phyloP scores from a whole-genome alignment of 2,797 vertebrate species.

The Myotis daubentonii region DNA sequence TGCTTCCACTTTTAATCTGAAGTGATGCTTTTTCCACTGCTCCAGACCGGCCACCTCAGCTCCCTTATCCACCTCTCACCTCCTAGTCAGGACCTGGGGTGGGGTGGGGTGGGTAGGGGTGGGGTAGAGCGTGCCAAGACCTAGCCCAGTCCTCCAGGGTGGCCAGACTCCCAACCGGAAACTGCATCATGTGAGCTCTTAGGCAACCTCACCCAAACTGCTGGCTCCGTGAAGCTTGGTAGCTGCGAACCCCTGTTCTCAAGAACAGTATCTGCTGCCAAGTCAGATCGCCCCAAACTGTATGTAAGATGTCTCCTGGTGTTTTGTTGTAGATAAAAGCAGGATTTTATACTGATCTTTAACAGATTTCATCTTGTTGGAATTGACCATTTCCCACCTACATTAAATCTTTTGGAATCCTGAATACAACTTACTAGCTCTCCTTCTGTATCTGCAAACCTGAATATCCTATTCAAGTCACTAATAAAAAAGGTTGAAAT shows the following conservation, averaged over 20 bases:
- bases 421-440: neutral
- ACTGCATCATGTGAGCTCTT: neutral
- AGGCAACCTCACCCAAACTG: neutral
- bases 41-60: neutral
- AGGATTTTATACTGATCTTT: neutral
- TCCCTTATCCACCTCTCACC: neutral
- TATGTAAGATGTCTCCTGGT: neutral
- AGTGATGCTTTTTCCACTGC: neutral
- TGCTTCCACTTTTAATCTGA: neutral
- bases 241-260: neutral
- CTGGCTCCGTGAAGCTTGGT: neutral
- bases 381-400: neutral
- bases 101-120: neutral
- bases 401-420: neutral
- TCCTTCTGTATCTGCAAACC: neutral
- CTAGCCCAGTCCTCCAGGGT: neutral
- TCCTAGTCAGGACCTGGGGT: neutral
- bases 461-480: neutral
- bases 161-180: neutral
- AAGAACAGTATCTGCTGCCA: neutral
- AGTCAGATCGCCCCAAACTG: neutral
- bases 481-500: neutral
- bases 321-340: neutral
- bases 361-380: conserved; percentile 14
- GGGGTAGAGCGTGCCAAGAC: neutral